These are phyloP conservation scores for Hyalella azteca DNA, from an alignment of 2,888 invertebrate genomes.

Conservation along the genomic window DNA sequence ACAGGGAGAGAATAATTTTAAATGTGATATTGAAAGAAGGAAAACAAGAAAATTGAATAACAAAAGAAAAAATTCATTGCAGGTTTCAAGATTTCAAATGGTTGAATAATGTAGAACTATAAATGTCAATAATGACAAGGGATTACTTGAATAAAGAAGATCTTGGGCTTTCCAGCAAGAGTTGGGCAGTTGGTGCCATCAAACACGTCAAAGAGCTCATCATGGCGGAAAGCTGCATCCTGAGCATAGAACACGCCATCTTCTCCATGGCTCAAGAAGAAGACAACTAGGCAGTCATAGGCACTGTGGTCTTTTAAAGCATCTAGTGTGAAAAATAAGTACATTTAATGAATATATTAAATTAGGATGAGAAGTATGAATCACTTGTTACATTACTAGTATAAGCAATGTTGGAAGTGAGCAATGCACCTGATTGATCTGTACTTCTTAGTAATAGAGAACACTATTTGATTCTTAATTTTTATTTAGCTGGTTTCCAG, in stretches of 20 bases:
- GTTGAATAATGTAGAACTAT: too few relatives aligned
- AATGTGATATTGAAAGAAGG: too few relatives aligned
- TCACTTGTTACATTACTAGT: too few relatives aligned
- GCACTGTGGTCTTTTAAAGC: conserved; percentile 79
- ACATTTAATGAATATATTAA: too few relatives aligned
- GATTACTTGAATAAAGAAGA: conserved; percentile 66
- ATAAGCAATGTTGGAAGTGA: too few relatives aligned
- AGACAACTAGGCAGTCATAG: conserved; percentile 81
- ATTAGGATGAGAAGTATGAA: too few relatives aligned
- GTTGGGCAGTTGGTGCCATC: conserved; percentile 66
- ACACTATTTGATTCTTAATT: neutral
- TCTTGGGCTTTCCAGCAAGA: conserved; percentile 67
- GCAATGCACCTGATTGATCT: too few relatives aligned
- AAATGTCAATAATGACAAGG: too few relatives aligned
- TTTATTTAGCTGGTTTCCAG: neutral
- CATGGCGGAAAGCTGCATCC: conserved; percentile 83
- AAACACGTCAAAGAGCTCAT: conserved; percentile 72
- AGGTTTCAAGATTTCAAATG: too few relatives aligned
- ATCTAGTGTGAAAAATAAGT: conserved; percentile 65
- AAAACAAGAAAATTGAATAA: neutral
- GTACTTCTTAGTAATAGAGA: too few relatives aligned
- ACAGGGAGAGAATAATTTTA: too few relatives aligned
- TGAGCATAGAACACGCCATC: conserved; percentile 84
- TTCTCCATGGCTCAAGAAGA: conserved; percentile 90
- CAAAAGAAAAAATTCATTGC: too few relatives aligned